Conservation (phyloP, 1,140 invertebrate species). For the Drosophila pandora region DNA sequence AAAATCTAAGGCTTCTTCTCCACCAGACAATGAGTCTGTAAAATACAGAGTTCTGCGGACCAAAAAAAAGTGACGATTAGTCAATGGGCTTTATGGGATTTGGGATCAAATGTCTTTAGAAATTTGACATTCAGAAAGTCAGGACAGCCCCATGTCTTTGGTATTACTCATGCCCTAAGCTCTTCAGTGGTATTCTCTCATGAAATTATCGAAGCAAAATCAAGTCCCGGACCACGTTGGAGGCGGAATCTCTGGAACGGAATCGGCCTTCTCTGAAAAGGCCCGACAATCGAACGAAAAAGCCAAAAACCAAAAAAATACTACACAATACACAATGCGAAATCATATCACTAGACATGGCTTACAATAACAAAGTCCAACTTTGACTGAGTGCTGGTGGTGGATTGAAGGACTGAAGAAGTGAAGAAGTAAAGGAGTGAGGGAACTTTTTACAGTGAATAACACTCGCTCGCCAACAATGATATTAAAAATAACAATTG, state of each 20-base stretch:
- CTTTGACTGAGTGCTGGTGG: conserved; percentile 71
- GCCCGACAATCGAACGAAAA: conserved; percentile 63
- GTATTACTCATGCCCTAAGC: conserved; percentile 30
- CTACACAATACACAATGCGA: conserved; percentile 69
- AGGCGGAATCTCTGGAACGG: conserved; percentile 24
- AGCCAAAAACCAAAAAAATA: conserved; percentile 39
- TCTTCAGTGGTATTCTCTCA: conserved; percentile 5
- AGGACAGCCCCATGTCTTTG: not conserved
- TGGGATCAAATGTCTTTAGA: conserved; percentile 21
- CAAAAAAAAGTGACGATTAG: conserved; percentile 48
- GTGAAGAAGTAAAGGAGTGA: conserved; percentile 29
- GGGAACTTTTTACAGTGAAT: conserved; percentile 74
- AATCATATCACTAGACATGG: conserved; percentile 81
- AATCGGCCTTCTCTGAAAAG: conserved; percentile 61
- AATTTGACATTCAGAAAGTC: not conserved
- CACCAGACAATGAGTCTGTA: conserved; percentile 43
- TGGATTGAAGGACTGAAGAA: conserved; percentile 5
- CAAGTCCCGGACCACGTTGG: conserved; percentile 54
- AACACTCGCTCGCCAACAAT: conserved; percentile 60
- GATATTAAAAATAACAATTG: conserved; percentile 82
- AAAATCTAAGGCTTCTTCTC: conserved; percentile 39
- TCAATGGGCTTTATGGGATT: conserved; percentile 46
- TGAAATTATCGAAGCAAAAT: conserved; percentile 8
- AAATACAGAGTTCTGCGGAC: not conserved
- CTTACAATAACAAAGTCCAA: conserved; percentile 78